phyloP scores from a whole-genome alignment of 2,797 vertebrate species.

The Coregonus suidteri region DNA sequence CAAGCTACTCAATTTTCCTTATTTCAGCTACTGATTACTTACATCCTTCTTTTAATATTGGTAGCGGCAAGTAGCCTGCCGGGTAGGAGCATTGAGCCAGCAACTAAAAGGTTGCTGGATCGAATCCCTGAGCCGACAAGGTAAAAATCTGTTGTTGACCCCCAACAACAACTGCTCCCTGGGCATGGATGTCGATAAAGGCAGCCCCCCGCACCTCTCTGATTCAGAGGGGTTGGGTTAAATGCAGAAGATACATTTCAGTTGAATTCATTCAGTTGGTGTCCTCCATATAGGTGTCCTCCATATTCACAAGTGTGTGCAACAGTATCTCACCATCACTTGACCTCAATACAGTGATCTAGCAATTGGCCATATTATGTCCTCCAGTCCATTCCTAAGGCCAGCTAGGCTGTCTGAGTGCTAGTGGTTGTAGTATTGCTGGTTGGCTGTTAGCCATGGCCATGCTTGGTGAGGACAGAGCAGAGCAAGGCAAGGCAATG shows the following conservation, averaged over 20 bases:
- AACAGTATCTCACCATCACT: neutral
- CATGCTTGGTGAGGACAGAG: neutral
- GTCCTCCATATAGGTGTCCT: neutral
- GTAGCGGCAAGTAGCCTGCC: too few species aligned
- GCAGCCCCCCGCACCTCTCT: too few species aligned
- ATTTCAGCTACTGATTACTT: too few species aligned
- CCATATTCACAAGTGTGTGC: neutral
- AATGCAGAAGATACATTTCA: too few species aligned
- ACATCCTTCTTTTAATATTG: too few species aligned
- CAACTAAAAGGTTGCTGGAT: neutral
- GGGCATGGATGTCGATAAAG: too few species aligned
- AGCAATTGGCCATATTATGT: slow-evolving; percentile 35
- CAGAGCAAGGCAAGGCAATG: neutral
- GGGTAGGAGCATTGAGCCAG: neutral
- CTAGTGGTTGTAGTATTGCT: slow-evolving; percentile 36
- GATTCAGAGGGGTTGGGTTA: too few species aligned
- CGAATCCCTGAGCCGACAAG: too few species aligned
- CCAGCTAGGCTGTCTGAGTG: slow-evolving; percentile 22
- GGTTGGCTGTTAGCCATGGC: slow-evolving; percentile 51
- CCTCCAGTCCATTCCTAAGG: slow-evolving; percentile 8
- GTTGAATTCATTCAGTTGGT: neutral
- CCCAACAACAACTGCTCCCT: too few species aligned
- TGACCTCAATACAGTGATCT: slow-evolving; percentile 35
- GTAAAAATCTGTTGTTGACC: too few species aligned
- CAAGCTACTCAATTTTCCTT: too few species aligned